Percentiles rank a stretch among this genome's conserved stretches.
phyloP scores from a whole-genome alignment of 2,888 invertebrate genomes.

The Schrankia costaestrigalis region DNA sequence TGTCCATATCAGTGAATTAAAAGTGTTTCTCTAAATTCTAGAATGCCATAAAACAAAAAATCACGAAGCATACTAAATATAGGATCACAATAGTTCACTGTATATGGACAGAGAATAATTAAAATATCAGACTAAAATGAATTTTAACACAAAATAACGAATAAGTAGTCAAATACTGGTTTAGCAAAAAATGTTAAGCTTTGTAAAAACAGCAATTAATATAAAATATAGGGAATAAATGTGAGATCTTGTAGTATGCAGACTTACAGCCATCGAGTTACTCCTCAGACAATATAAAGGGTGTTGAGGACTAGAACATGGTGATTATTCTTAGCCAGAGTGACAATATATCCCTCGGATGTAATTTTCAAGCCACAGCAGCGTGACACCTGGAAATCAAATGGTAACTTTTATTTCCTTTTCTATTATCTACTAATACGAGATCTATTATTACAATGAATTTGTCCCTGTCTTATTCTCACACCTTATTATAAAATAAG shows the following conservation, averaged over 20 bases:
- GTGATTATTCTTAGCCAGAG: constrained; percentile 99
- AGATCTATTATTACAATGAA: too few species aligned
- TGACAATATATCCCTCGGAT: constrained; percentile 96
- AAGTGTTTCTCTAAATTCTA: constrained; percentile 47
- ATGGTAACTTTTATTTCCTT: background rate
- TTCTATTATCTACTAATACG: too few species aligned
- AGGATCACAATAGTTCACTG: constrained; percentile 61
- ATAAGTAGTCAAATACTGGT: constrained; percentile 78
- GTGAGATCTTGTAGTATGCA: constrained; percentile 81
- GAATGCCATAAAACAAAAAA: constrained; percentile 59
- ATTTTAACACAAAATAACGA: constrained; percentile 75
- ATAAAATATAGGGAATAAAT: constrained; percentile 80
- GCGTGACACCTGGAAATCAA: constrained; percentile 90
- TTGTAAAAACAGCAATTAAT: constrained; percentile 79
- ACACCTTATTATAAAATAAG: too few species aligned
- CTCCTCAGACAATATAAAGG: constrained; percentile 92
- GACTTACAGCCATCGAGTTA: constrained; percentile 78
- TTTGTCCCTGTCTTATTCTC: too few species aligned
- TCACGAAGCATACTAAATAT: constrained; percentile 52
- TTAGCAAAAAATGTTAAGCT: constrained; percentile 78
- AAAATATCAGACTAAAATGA: constrained; percentile 72
- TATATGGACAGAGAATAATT: constrained; percentile 57
- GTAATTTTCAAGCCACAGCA: constrained; percentile 99
- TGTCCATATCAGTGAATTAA: constrained; percentile 67
- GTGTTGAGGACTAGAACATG: constrained; percentile 98